Evolutionary conservation across 2,888 invertebrate species (phyloP).

Genomic region (Synergus japonicus): DNA sequence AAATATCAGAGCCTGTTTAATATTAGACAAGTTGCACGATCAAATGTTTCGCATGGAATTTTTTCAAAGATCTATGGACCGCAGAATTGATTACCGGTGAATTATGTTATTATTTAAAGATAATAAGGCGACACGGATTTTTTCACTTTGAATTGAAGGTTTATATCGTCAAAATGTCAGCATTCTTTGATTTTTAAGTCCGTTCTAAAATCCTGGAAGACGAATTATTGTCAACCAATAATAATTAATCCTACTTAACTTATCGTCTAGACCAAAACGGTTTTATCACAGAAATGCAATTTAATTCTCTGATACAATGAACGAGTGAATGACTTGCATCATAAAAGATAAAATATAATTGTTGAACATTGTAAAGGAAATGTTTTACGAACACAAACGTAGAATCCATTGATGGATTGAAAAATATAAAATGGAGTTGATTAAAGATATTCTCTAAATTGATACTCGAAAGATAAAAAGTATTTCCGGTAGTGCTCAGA

Average conservation of each 20-base stretch:
- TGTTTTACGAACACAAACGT: background rate
- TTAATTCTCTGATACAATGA: background rate
- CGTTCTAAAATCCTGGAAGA: no score
- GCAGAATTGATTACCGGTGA: no score
- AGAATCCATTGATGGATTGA: background rate
- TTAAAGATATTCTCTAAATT: background rate
- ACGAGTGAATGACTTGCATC: background rate
- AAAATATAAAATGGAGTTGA: background rate
- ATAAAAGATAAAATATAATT: background rate
- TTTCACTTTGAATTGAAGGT: no score
- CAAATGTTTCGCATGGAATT: background rate
- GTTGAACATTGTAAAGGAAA: background rate
- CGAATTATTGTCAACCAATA: no score
- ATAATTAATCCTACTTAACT: background rate
- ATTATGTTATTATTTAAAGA: no score
- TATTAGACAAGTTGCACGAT: background rate
- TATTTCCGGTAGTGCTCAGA: background rate
- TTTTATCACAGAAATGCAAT: background rate
- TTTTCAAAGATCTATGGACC: background rate
- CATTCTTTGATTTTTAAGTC: no score
- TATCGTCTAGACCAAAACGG: background rate
- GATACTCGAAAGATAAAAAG: background rate
- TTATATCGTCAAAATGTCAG: no score
- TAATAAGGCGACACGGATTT: no score
- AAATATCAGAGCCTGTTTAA: background rate